These are phyloP conservation scores for Eupithecia inturbata DNA, from an alignment of 2,888 invertebrate species.

Conservation along the genomic window DNA sequence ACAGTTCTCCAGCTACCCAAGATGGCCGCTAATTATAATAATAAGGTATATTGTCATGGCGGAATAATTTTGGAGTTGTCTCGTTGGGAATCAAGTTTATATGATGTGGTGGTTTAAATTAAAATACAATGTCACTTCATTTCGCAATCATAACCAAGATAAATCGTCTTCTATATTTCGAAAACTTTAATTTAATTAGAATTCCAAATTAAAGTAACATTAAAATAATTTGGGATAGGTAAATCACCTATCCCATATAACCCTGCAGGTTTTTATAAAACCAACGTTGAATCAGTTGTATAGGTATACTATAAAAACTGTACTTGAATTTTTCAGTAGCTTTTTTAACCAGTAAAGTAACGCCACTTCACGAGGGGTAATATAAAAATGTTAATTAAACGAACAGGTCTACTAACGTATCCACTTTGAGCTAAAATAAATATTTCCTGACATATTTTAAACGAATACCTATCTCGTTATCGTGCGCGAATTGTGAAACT, in stretches of 20 bases:
- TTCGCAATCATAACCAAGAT: neutral
- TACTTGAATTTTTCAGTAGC: neutral
- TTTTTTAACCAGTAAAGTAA: neutral
- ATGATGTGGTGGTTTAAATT: neutral
- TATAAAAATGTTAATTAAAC: neutral
- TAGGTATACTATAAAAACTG: neutral
- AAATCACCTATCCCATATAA: too few relatives aligned
- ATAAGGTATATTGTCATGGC: slow-evolving; percentile 30
- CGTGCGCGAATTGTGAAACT: slow-evolving; percentile 6
- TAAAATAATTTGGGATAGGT: neutral
- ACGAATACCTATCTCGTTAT: slow-evolving; percentile 24
- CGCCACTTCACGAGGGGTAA: neutral
- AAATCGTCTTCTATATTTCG: neutral
- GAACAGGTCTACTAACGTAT: neutral
- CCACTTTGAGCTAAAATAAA: slow-evolving; percentile 9
- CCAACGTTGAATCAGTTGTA: neutral
- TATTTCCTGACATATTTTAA: slow-evolving; percentile 8
- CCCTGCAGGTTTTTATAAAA: neutral
- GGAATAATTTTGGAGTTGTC: slow-evolving; percentile 21
- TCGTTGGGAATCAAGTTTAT: slow-evolving; percentile 29
- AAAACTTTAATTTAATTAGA: too few relatives aligned
- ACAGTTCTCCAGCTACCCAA: slow-evolving; percentile 45
- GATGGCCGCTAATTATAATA: slow-evolving; percentile 36
- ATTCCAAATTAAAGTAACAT: too few relatives aligned
- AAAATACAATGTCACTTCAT: neutral